Evolutionary conservation across 2,888 invertebrate species (phyloP).

Genomic region (Oscheius sp.): DNA sequence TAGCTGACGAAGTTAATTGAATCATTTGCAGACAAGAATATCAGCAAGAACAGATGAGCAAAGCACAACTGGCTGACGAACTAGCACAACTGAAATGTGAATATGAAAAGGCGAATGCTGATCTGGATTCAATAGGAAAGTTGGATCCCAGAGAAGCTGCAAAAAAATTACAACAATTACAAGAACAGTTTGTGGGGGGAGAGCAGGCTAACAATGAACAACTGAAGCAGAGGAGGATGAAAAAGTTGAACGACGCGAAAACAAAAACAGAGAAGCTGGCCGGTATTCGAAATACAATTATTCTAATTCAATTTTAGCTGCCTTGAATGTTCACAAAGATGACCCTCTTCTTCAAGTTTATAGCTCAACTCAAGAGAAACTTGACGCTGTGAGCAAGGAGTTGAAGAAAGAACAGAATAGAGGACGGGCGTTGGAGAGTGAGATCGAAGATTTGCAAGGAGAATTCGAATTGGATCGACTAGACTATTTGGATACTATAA

Average conservation of each 20-base stretch:
- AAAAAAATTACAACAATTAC: conserved; percentile 76
- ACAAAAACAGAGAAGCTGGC: conserved; percentile 72
- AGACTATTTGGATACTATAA: conserved; percentile 84
- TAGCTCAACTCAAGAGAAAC: conserved; percentile 82
- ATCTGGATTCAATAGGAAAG: conserved; percentile 38
- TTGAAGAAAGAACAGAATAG: conserved; percentile 78
- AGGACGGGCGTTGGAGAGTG: conserved; percentile 79
- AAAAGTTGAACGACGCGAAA: conserved; percentile 80
- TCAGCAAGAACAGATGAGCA: conserved; percentile 73
- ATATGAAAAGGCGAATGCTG: conserved; percentile 73
- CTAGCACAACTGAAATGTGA: conserved; percentile 75
- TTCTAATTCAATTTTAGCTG: conserved; percentile 39
- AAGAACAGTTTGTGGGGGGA: conserved; percentile 83
- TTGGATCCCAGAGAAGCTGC: conserved; percentile 63
- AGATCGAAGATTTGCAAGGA: conserved; percentile 81
- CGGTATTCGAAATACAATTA: conserved; percentile 58
- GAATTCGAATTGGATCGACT: conserved; percentile 84
- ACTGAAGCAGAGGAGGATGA: conserved; percentile 78
- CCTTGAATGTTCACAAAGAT: conserved; percentile 75
- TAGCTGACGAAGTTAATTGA: background rate
- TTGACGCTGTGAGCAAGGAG: conserved; percentile 79
- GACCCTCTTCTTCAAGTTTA: conserved; percentile 81
- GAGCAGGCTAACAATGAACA: conserved; percentile 78
- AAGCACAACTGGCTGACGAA: conserved; percentile 76
- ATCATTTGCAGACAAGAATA: conserved; percentile 70